These are phyloP conservation scores for Sarcophaga carnaria DNA, from an alignment of 2,888 invertebrate species.

Conservation along the genomic window DNA sequence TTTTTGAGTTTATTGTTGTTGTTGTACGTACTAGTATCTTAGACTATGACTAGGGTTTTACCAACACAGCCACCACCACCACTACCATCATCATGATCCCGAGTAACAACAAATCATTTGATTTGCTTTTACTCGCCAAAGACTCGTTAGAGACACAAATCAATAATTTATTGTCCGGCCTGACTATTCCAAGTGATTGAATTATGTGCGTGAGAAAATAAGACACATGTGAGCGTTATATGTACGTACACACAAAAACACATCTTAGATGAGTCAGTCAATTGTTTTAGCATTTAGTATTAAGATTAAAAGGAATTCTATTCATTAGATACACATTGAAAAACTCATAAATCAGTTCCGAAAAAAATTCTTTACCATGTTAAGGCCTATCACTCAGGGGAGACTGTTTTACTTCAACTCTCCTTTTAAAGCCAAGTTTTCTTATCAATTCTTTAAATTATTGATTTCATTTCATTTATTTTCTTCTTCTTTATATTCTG, in stretches of 20 bases:
- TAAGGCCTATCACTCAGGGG: neutral
- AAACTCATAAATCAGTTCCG: conserved; percentile 16
- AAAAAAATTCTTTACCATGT: neutral
- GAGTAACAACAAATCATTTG: conserved; percentile 37
- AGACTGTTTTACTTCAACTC: neutral
- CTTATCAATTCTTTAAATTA: neutral
- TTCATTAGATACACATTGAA: conserved; percentile 13
- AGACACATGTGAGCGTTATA: conserved; percentile 37
- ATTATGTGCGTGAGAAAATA: conserved; percentile 79
- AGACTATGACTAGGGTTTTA: neutral
- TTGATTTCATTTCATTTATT: conserved; percentile 16
- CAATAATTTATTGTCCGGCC: conserved; percentile 65
- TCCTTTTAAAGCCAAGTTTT: neutral
- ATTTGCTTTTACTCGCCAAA: conserved; percentile 52
- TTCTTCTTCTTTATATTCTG: conserved; percentile 37
- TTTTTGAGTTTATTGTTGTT: conserved; percentile 1
- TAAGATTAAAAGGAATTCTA: neutral
- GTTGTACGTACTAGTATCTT: neutral
- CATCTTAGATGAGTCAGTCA: conserved; percentile 27
- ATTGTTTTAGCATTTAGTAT: neutral
- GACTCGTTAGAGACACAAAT: conserved; percentile 64
- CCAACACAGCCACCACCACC: conserved; percentile 17
- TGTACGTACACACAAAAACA: conserved; percentile 6
- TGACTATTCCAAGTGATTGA: conserved; percentile 72
- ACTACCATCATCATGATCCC: neutral